Evolutionary conservation across 2,888 invertebrate species (phyloP).

Genomic region (Aproaerema taeniolella): DNA sequence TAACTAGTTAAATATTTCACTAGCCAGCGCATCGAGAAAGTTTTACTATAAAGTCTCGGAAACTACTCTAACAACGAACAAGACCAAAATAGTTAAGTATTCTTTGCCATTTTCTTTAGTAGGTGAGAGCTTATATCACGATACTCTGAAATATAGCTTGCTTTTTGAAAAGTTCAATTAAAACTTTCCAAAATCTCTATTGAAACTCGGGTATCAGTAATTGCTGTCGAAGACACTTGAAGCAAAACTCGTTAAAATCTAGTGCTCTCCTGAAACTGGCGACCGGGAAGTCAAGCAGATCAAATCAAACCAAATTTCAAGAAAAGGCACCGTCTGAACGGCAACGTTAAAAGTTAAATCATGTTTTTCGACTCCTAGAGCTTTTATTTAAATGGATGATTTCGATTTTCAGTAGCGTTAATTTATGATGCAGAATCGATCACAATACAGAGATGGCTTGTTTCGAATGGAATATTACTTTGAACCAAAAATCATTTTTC

Average conservation of each 20-base stretch:
- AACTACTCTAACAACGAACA: conserved; percentile 29
- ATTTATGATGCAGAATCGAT: conserved; percentile 34
- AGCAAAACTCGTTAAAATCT: conserved; percentile 63
- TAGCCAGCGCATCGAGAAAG: conserved; percentile 35
- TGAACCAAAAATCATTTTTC: too few relatives aligned
- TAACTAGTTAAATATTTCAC: conserved; percentile 51
- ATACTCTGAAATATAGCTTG: conserved; percentile 1
- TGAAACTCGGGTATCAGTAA: conserved; percentile 49
- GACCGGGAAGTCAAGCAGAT: conserved; percentile 27
- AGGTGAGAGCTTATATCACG: too few relatives aligned
- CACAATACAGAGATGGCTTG: too few relatives aligned
- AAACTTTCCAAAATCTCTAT: conserved; percentile 42
- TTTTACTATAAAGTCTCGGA: conserved; percentile 34
- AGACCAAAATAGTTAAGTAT: conserved; percentile 39
- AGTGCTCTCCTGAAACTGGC: conserved; percentile 41
- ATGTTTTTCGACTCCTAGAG: neutral
- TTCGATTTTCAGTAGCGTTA: conserved; percentile 32
- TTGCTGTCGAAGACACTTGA: conserved; percentile 45
- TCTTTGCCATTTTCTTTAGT: conserved; percentile 25
- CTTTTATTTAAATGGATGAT: conserved; percentile 7
- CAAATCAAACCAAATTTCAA: conserved; percentile 28
- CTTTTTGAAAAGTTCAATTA: conserved; percentile 36
- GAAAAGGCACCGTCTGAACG: conserved; percentile 14
- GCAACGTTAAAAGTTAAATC: conserved; percentile 10
- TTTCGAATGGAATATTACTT: too few relatives aligned